Base-by-base conservation (phyloP, 1,140 invertebrate genomes). In the Musca domestica region DNA sequence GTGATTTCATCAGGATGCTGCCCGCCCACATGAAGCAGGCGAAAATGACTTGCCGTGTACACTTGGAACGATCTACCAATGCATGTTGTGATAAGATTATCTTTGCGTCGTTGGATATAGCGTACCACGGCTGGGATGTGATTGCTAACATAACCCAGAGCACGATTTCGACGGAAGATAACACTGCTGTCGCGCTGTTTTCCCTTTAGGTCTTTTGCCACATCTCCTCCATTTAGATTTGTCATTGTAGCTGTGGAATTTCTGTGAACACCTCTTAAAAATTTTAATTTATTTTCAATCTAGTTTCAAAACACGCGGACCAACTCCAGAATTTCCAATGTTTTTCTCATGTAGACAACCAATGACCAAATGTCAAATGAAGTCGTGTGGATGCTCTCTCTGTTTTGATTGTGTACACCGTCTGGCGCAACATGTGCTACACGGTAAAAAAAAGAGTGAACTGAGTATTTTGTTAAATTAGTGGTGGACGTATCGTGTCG, bases 121-220 rank as follows among this genome's bases (percentile, higher is more conserved):
- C 95, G 86, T 9, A 92, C 88, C 51, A 91, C 87, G 47, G 94
- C 87, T 4, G 95, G 95, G 71, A 98, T 87, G 71, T 95, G 89
- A 83, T 96, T 96, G 81, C 92, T 95, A n/a, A 97, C 93, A 85
- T 93, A 94, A 73, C 96, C 96, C 72, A 98, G 83, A 23, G 93
- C 91, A 69, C 94, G 86, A 79, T 91, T 92, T 6, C 89, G 89
- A 6, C 86, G 76, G 82, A 96, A 98, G 83, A 97, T 91, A 83
- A 88, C 88, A 82, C 92, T 94, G 64, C 81, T 77, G 66, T 77
- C 72, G n/a, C 64, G 30, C 12, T 48, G 20, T 25, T 51, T 34
- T 2, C 30, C 47, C 20, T 17, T 54, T 61, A 63, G 25, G 25
- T 27, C 27, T 19, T 20, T 27, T 46, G 58, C 15, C 34, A 41